Evolutionary conservation across 2,888 invertebrate genomes (phyloP).

Genomic region (Crematogaster levior): DNA sequence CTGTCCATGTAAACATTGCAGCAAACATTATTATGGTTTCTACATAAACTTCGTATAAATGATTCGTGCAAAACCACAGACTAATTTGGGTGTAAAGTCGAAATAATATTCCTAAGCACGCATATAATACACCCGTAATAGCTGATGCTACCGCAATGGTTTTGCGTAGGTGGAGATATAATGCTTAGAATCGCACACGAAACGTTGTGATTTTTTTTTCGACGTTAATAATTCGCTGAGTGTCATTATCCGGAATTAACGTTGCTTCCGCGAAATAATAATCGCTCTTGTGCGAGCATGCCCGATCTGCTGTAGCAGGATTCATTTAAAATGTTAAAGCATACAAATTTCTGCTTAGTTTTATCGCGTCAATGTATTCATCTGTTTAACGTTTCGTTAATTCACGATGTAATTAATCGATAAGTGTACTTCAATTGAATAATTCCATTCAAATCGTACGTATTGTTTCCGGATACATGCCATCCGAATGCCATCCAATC

Average conservation of each 20-base stretch:
- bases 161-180: slow-evolving; percentile 36
- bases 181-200: slow-evolving; percentile 23
- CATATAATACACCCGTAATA: not conserved
- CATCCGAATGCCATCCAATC: not conserved
- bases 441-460: not conserved
- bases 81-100: slow-evolving; percentile 39
- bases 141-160: slow-evolving; percentile 30
- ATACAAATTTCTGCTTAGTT: slow-evolving; percentile 18
- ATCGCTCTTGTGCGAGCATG: slow-evolving; percentile 43
- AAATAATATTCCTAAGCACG: slow-evolving; percentile 41
- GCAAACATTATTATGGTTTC: slow-evolving; percentile 32
- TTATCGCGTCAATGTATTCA: not conserved
- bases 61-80: slow-evolving; percentile 30
- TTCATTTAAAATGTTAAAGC: slow-evolving; percentile 19
- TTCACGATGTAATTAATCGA: slow-evolving; percentile 44
- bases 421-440: slow-evolving; percentile 20
- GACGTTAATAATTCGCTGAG: slow-evolving; percentile 50
- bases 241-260: slow-evolving; percentile 45
- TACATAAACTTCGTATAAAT: slow-evolving; percentile 17
- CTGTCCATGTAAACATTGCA: slow-evolving; percentile 19
- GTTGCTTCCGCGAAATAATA: slow-evolving; percentile 57
- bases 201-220: slow-evolving; percentile 44
- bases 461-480: not conserved
- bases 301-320: slow-evolving; percentile 16
- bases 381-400: slow-evolving; percentile 44